Evolutionary conservation across 1,140 invertebrate genomes (phyloP), one percentile per base, ranked within the genome.

Genomic region (Dendrolimus punctatus): DNA sequence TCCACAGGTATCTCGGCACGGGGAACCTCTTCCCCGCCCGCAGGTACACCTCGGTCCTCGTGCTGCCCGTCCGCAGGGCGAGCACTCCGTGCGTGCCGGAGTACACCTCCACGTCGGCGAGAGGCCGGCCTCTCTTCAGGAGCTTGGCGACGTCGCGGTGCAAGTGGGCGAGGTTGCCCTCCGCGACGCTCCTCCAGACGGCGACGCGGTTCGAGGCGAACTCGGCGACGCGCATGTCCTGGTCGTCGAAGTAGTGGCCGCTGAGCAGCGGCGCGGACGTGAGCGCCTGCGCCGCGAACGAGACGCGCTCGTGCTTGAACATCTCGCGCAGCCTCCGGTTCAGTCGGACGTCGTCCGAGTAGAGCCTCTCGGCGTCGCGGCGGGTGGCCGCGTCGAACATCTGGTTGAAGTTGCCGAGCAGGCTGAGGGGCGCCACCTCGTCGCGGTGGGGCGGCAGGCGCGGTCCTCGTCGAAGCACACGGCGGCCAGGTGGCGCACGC

Each of bases 321-420:
- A 83, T 46, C 58, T 76, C 76, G 60, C 52, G 74, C 41, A 87
- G 63, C 44, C 78, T 72, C 9, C 70, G 63, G 58, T 77, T 79
- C 43, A 78, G 51, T 8, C 71, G 54, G 5, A 37, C 64, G 57
- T 82, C 77, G 64, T 87, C 79, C 3, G 72, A 70, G 63, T 74
- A 85, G 9, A 87, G 67, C n/a, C 56, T 61, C 51, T 83, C 76
- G 44, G 85, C 80, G 63, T 78, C 78, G 40, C 59, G 62, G 6
- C 79, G 68, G n/a, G 73, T 76, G 39, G 53, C 64, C 5, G 71
- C 60, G 64, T 87, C 85, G 62, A 85, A 81, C 84, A 86, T 81
- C 44, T 75, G 76, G 59, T 84, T 81, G 66, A 87, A 83, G 67
- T 85, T 87, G 50, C 80, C 84, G 46, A 87, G 69, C 51, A 87